Conservation (phyloP, 2,113 vertebrate species). For the Rhombomys opimus region DNA sequence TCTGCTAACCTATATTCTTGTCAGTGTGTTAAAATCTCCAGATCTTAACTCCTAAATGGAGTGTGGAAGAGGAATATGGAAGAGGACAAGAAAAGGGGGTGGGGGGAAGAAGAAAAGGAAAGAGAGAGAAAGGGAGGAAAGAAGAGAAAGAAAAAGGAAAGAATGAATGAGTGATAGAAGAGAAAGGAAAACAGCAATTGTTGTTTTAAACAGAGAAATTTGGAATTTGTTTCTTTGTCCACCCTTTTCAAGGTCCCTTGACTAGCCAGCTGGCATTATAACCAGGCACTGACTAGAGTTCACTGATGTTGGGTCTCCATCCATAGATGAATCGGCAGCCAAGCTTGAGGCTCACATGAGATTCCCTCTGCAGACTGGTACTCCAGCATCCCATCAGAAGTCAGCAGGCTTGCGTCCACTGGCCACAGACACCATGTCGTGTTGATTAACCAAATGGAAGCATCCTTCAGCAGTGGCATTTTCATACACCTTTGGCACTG, state of each 20-base stretch:
- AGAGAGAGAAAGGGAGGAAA: background rate
- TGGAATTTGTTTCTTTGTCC: background rate
- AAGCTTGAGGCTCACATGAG: background rate
- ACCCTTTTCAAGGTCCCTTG: background rate
- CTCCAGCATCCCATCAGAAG: constrained; percentile 18
- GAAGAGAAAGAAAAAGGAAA: too few relatives aligned
- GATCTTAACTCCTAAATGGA: too few relatives aligned
- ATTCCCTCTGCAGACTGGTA: constrained; percentile 42
- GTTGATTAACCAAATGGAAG: constrained; percentile 14
- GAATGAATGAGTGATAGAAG: too few relatives aligned
- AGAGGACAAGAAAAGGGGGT: background rate
- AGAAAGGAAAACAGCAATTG: background rate
- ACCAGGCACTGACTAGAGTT: constrained; percentile 10
- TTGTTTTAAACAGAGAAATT: constrained; percentile 35
- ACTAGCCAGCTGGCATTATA: constrained; percentile 9
- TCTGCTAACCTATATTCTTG: too few relatives aligned
- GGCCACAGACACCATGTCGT: background rate
- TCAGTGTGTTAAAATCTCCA: background rate
- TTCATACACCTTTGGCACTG: constrained; percentile 9
- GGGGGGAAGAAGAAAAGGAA: fast-evolving
- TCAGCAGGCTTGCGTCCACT: background rate
- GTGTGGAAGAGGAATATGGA: background rate
- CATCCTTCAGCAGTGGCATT: background rate
- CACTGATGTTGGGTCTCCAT: constrained; percentile 29
- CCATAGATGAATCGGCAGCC: constrained; percentile 64